Percentiles rank a stretch among this genome's conserved stretches.
phyloP scores from a whole-genome alignment of 2,888 invertebrate species.

The Bibio marci region DNA sequence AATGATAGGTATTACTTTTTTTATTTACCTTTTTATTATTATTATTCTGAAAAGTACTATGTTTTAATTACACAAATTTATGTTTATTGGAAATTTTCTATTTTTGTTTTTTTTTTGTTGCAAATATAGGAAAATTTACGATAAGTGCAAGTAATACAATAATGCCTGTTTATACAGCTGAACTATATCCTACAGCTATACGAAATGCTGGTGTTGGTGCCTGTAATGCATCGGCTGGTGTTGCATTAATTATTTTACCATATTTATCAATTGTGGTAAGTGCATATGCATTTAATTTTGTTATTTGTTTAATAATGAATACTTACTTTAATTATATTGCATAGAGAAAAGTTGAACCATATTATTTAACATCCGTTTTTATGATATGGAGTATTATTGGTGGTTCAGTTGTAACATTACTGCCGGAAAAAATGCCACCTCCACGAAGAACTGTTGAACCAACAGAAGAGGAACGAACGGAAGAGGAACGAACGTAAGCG shows the following conservation, averaged over 20 bases:
- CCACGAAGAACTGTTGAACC: conserved; percentile 1
- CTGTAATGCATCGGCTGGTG: conserved; percentile 57
- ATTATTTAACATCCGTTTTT: conserved; percentile 52
- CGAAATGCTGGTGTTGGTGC: conserved; percentile 55
- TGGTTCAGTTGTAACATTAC: conserved; percentile 49
- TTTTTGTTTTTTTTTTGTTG: too few relatives aligned
- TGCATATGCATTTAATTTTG: conserved; percentile 9
- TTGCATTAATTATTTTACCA: conserved; percentile 56
- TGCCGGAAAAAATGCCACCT: conserved; percentile 51
- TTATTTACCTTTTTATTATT: too few relatives aligned
- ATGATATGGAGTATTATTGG: conserved; percentile 52
- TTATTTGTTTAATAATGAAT: background rate
- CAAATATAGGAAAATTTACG: conserved; percentile 40
- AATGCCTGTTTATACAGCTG: conserved; percentile 58
- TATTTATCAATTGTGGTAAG: conserved; percentile 61
- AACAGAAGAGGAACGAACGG: conserved; percentile 7
- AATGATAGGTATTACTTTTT: conserved; percentile 41
- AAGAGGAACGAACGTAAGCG: too few relatives aligned
- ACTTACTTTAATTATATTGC: too few relatives aligned
- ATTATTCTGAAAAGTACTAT: too few relatives aligned
- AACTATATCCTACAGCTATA: conserved; percentile 52
- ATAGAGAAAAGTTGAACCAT: conserved; percentile 45
- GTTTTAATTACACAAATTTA: background rate
- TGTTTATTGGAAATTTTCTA: background rate
- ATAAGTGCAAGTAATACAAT: conserved; percentile 65